A percentile compares a stretch with the other conserved stretches of the same genome.
phyloP scores from a whole-genome alignment of 2,797 vertebrate species.

The Onychomys arenicola region DNA sequence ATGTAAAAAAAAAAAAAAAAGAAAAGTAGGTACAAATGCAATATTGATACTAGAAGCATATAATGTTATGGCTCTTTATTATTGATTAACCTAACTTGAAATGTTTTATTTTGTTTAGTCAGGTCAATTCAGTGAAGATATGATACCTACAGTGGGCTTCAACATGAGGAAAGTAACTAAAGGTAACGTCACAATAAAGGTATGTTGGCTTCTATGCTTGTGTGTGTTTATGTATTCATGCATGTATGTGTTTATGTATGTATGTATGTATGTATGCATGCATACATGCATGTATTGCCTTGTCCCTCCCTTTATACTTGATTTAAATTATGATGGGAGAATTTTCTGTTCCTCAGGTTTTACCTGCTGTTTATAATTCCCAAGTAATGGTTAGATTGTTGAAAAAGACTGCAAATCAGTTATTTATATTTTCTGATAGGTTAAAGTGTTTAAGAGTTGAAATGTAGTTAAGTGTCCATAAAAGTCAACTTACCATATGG shows the following conservation, averaged over 20 bases:
- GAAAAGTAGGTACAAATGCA: not conserved
- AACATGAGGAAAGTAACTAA: slow-evolving; percentile 99
- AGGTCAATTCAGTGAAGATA: slow-evolving; percentile 99
- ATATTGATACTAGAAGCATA: not conserved
- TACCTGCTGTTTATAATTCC: not conserved
- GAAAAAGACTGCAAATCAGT: not conserved
- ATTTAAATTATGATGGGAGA: not conserved
- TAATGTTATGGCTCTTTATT: not conserved
- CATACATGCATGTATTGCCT: not conserved
- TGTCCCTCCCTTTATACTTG: not conserved
- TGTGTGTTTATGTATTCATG: not conserved
- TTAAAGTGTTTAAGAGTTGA: not conserved
- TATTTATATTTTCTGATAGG: not conserved
- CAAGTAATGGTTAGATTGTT: not conserved
- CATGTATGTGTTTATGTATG: not conserved
- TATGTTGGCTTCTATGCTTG: slow-evolving; percentile 77
- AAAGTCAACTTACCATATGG: not conserved
- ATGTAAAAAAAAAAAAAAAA: not conserved
- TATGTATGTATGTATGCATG: too few species aligned
- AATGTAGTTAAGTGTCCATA: not conserved
- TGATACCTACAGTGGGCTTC: slow-evolving; percentile 99
- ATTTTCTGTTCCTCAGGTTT: not conserved
- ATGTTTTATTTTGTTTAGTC: slow-evolving; percentile 89
- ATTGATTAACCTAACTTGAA: not conserved
- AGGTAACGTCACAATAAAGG: slow-evolving; percentile 99